A percentile compares a stretch with the other conserved stretches of the same genome.
Conservation (phyloP, 2,888 invertebrate species). For the Carpatolechia fugitivella region DNA sequence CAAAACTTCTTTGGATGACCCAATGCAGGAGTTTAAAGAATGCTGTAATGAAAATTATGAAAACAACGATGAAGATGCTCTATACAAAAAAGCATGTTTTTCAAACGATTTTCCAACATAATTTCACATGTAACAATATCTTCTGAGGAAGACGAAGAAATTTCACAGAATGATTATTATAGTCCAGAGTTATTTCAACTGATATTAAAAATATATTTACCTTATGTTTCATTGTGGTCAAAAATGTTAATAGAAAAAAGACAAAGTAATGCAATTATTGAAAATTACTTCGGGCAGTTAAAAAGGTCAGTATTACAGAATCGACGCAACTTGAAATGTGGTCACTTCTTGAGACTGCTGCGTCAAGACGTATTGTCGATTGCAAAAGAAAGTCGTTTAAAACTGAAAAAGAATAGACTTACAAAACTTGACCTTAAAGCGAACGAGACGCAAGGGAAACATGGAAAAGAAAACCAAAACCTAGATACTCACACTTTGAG, state of each 20-base stretch:
- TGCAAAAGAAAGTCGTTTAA: neutral
- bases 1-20: neutral
- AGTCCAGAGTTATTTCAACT: neutral
- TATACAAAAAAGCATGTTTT: no score
- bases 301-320: neutral
- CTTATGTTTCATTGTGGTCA: neutral
- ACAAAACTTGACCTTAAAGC: no score
- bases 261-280: neutral
- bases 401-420: neutral
- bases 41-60: neutral
- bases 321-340: neutral
- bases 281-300: no score
- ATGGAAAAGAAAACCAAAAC: neutral
- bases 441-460: no score
- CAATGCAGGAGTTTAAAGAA: neutral
- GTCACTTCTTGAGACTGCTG: neutral
- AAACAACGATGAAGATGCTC: no score
- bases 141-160: neutral
- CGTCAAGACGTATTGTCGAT: neutral
- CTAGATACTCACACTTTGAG: neutral
- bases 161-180: no score
- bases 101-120: no score
- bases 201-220: neutral
- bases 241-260: neutral
- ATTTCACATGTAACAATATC: neutral